Evolutionary conservation across 92 coral and sea anemone genomes (phyloP).

Genomic region (Epizoanthus stellaris): DNA sequence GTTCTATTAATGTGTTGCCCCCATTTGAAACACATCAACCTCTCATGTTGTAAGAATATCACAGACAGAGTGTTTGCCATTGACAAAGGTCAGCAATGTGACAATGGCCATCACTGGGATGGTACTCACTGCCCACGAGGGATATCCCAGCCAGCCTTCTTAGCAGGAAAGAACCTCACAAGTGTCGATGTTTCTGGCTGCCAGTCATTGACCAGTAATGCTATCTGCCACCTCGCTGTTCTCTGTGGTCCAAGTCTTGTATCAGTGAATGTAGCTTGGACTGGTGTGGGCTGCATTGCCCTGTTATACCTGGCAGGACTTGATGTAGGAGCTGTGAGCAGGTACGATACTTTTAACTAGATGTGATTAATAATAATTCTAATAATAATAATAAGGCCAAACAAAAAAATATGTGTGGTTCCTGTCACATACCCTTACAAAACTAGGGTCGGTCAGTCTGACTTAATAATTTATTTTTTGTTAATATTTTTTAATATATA

Average conservation of each 20-base stretch:
- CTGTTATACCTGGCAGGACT: constrained; percentile 79
- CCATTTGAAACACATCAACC: constrained; percentile 75
- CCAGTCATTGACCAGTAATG: constrained; percentile 64
- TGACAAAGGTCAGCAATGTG: neutral
- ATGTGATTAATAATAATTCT: neutral
- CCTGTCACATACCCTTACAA: too few relatives aligned
- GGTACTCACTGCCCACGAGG: constrained; percentile 4
- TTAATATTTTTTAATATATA: too few relatives aligned
- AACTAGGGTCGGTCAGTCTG: too few relatives aligned
- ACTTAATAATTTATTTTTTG: too few relatives aligned
- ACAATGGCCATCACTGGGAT: neutral
- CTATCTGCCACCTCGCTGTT: constrained; percentile 61
- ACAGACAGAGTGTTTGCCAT: constrained; percentile 77
- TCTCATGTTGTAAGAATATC: constrained; percentile 78
- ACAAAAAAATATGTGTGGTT: too few relatives aligned
- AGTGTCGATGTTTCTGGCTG: constrained; percentile 91
- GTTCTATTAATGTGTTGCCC: constrained; percentile 83
- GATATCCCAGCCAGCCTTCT: constrained; percentile 38
- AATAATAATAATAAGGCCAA: too few relatives aligned
- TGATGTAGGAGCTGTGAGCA: constrained; percentile 46
- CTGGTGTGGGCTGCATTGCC: constrained; percentile 74
- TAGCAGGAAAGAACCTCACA: constrained; percentile 65
- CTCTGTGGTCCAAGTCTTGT: constrained; percentile 75
- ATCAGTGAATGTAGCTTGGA: constrained; percentile 73
- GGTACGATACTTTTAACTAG: constrained; percentile 26